Conservation (phyloP, 2,113 vertebrate species). For the Dermatemys mawii region DNA sequence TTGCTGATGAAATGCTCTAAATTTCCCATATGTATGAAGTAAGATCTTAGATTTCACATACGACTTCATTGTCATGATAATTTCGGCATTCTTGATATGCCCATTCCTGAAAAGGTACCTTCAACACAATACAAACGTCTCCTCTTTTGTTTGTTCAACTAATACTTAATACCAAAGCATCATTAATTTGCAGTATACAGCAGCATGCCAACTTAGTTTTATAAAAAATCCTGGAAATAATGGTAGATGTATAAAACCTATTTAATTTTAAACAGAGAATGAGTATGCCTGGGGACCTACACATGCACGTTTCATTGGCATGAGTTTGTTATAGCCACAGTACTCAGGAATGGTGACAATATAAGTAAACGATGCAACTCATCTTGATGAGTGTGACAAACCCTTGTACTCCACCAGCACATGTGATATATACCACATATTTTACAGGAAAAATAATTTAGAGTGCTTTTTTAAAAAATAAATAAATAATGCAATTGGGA, state of each 20-base stretch:
- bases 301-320: accelerated
- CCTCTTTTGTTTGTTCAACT: not conserved
- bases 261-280: not conserved
- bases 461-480: not conserved
- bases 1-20: not conserved
- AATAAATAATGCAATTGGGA: accelerated
- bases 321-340: not conserved
- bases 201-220: not conserved
- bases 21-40: not conserved
- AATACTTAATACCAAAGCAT: not conserved
- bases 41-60: not conserved
- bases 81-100: not conserved
- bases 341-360: not conserved
- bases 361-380: not conserved
- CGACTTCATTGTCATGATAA: not conserved
- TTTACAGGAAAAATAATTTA: not conserved
- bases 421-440: not conserved
- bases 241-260: not conserved
- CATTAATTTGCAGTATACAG: not conserved
- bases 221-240: not conserved
- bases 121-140: not conserved
- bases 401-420: not conserved
- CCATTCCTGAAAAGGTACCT: not conserved
- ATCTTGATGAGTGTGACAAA: not conserved
- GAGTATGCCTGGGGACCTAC: not conserved